phyloP scores from a whole-genome alignment of 92 coral and sea anemone genomes.

The Bergia puertoricense region DNA sequence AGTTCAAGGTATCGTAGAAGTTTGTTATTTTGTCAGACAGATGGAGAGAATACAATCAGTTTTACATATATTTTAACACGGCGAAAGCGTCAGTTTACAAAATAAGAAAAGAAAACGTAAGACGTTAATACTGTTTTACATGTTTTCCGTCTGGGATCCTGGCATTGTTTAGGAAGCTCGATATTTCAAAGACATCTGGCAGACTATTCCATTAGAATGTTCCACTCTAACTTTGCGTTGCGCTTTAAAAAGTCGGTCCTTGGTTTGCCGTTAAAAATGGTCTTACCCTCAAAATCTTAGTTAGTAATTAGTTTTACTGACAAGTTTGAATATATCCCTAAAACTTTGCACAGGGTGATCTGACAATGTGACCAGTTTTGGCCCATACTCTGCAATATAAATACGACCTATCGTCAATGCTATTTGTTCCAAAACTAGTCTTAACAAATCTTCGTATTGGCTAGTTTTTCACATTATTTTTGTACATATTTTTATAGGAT shows the following conservation, averaged over 20 bases:
- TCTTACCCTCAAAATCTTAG: not conserved
- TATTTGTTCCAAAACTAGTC: no score
- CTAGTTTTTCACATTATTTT: no score
- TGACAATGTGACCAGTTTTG: not conserved
- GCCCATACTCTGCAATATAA: no score
- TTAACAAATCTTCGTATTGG: no score
- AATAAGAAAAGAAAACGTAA: not conserved
- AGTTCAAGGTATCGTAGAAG: not conserved
- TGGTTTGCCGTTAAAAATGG: not conserved
- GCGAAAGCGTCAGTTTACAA: not conserved
- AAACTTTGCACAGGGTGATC: not conserved
- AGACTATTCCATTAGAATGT: not conserved
- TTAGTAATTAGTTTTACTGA: no score
- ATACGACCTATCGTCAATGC: no score
- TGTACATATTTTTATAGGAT: no score
- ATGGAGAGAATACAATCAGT: not conserved
- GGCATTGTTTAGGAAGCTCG: not conserved
- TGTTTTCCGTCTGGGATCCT: not conserved
- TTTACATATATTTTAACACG: no score
- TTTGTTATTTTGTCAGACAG: not conserved
- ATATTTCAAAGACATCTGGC: not conserved
- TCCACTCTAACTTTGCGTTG: not conserved
- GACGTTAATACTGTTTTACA: not conserved
- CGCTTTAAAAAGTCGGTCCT: not conserved
- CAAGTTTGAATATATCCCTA: not conserved